A percentile compares a stretch with the other conserved stretches of the same genome.
These are phyloP conservation scores for Parauchenoglanis punctatus DNA, from an alignment of 2,797 vertebrate species.

Conservation along the genomic window DNA sequence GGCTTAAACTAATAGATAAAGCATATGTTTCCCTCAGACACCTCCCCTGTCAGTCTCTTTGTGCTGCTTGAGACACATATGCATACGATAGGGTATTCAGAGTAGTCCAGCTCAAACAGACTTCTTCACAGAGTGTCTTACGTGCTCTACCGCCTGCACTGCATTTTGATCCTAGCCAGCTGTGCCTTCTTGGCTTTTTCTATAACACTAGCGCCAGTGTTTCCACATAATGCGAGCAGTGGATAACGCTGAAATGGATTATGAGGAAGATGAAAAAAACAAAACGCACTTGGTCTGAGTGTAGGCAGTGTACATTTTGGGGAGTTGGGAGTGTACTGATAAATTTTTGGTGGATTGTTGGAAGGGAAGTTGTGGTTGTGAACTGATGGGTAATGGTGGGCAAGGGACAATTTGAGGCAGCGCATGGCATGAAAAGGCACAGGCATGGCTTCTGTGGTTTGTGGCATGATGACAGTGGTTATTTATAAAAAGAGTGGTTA, in stretches of 20 bases:
- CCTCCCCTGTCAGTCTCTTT: slow-evolving; percentile 28
- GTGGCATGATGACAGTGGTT: slow-evolving; percentile 38
- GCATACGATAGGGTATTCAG: slow-evolving; percentile 26
- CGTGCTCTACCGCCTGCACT: slow-evolving; percentile 43
- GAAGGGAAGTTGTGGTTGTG: slow-evolving; percentile 55
- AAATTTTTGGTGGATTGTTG: slow-evolving; percentile 27
- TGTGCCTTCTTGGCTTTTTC: slow-evolving; percentile 44
- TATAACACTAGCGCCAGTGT: slow-evolving; percentile 43
- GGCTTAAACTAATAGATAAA: slow-evolving; percentile 54
- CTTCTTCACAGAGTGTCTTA: slow-evolving; percentile 42
- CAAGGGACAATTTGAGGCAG: slow-evolving; percentile 47
- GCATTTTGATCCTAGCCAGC: slow-evolving; percentile 54
- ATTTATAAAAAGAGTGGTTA: slow-evolving; percentile 38
- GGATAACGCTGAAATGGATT: slow-evolving; percentile 45
- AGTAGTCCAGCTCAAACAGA: slow-evolving; percentile 34
- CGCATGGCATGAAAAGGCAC: slow-evolving; percentile 48
- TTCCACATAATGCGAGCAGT: slow-evolving; percentile 51
- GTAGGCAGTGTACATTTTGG: slow-evolving; percentile 33
- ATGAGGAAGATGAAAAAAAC: slow-evolving; percentile 23
- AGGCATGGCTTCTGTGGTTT: slow-evolving; percentile 53
- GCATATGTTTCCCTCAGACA: slow-evolving; percentile 49
- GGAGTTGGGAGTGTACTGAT: slow-evolving; percentile 45
- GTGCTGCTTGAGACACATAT: slow-evolving; percentile 11
- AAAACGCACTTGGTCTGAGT: slow-evolving; percentile 17
- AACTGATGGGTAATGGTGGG: slow-evolving; percentile 52